phyloP scores from a whole-genome alignment of 2,113 vertebrate species.

The Mungos mungo region DNA sequence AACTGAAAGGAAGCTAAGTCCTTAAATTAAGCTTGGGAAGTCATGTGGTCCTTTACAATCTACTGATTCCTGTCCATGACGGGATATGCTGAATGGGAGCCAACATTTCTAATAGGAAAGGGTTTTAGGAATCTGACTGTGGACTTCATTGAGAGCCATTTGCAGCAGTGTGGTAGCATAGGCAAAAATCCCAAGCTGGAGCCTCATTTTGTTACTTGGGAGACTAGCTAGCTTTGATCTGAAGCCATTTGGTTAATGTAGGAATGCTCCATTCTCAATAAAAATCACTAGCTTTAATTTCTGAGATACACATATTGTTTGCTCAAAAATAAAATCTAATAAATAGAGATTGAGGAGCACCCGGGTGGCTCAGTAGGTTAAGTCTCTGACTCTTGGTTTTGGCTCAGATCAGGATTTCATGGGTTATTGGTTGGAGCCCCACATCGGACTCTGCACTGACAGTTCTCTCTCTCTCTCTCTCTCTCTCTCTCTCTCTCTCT shows the following conservation, averaged over 20 bases:
- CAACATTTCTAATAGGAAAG: background rate
- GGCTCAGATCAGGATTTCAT: no score
- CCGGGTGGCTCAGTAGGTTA: no score
- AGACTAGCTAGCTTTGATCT: background rate
- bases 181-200: background rate
- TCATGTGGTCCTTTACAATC: background rate
- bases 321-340: slow-evolving; percentile 26
- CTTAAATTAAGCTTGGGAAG: background rate
- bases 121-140: background rate
- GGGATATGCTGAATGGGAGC: background rate
- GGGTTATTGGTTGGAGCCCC: no score
- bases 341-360: background rate
- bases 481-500: no score
- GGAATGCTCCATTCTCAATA: background rate
- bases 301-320: background rate
- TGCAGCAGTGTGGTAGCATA: background rate
- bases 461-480: no score
- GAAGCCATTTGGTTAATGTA: background rate
- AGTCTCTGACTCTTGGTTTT: no score
- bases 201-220: background rate
- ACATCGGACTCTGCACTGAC: no score
- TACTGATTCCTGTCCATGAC: background rate
- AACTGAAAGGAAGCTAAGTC: background rate
- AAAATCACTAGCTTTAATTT: background rate
- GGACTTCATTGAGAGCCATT: background rate